phyloP scores from a whole-genome alignment of 2,797 vertebrate species.

The Dromococcyx pavoninus region DNA sequence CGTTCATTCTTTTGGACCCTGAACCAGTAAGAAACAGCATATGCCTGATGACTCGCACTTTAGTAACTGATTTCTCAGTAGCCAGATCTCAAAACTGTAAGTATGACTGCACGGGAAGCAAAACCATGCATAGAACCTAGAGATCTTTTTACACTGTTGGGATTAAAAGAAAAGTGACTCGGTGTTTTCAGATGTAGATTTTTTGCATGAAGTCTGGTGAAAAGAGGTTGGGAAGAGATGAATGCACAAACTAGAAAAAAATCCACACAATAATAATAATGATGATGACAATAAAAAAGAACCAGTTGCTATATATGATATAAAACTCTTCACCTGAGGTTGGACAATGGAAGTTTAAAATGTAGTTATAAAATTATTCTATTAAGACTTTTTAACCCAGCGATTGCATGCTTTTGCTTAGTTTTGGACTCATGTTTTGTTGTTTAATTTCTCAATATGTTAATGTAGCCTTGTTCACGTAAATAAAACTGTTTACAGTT shows the following conservation, averaged over 20 bases:
- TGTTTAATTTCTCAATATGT: constrained; percentile 80
- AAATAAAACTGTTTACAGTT: constrained; percentile 85
- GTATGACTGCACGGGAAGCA: constrained; percentile 57
- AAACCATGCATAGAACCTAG: constrained; percentile 49
- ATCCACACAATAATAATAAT: not conserved
- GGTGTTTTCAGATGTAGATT: constrained; percentile 53
- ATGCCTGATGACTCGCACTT: constrained; percentile 36
- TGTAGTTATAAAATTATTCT: constrained; percentile 39
- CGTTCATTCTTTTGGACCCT: constrained; percentile 22
- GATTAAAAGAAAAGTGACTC: not conserved
- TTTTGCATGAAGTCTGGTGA: constrained; percentile 63
- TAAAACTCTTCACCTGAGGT: constrained; percentile 37
- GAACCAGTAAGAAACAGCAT: not conserved
- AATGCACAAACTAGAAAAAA: constrained; percentile 30
- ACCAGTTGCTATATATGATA: not conserved
- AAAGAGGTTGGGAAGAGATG: constrained; percentile 54
- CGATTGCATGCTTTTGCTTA: constrained; percentile 87
- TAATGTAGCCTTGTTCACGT: constrained; percentile 82
- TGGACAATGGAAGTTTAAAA: constrained; percentile 50
- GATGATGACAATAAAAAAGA: not conserved
- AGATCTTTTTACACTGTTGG: constrained; percentile 46
- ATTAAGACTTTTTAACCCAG: constrained; percentile 78
- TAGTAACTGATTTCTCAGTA: constrained; percentile 70
- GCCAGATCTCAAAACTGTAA: constrained; percentile 72
- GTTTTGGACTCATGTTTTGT: constrained; percentile 83